Base-by-base conservation (phyloP, 2,888 invertebrate genomes). In the Drosophila histrio region DNA sequence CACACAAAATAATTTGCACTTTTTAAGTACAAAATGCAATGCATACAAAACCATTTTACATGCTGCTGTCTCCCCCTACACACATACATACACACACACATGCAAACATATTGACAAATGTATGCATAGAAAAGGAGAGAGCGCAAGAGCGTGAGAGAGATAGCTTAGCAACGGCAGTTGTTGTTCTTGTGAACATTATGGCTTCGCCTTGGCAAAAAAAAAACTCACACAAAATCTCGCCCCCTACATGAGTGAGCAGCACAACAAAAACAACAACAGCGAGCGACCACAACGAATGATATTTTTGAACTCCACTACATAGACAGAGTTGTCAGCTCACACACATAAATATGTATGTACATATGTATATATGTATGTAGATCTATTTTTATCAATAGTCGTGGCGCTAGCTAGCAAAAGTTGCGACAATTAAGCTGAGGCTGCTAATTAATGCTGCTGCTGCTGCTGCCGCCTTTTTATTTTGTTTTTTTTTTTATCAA, bases 281-380 rank as follows among this genome's bases (percentile, higher is more conserved):
- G 30, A 64, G 32, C 68, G 41, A 52, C 34, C 44, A 44, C 68
- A 57, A 54, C 72, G 63, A 76, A 65, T 72, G 84, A 80, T 87
- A 74, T 87, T 87, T 84, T 84, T 76, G 70, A 82, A 87, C 87
- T 82, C 82, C 85, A 76, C 76, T 64, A 78, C 76, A 79, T 78
- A 68, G 46, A 67, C 72, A 85, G 86, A 87, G 79, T 83, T 87
- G 82, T 44, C 87, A 78, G 49, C 65, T 21, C 32, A 19, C 36
- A 34, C 11, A 26, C 13, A 57, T 41, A 24, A 5, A 39, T 39
- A 15, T 13, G n/a, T 17, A 19, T 8, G n/a, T 28, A 17, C 13
- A 52, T 36, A 28, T 43, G 6, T 34, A 34, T 54, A 17, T 50
- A 49, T 30, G 22, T 21, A 60, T 39, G 26, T 36, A 13, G 46